Evolutionary conservation across 2,888 invertebrate genomes (phyloP), one percentile per base, ranked within the genome.

Genomic region (Drosophila tripunctata): DNA sequence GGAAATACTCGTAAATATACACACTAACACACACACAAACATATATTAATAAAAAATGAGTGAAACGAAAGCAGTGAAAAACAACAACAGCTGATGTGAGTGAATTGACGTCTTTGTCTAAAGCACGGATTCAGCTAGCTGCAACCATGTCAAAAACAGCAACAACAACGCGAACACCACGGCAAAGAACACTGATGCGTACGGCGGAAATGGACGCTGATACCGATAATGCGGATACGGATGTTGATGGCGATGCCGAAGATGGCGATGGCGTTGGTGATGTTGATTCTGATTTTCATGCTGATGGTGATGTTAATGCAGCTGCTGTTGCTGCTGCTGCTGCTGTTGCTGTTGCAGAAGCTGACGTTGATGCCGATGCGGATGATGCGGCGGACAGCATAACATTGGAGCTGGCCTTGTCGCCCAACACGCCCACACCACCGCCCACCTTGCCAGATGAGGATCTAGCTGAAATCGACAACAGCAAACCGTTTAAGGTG

Each of bases 401-500:
- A 21, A 81, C 81, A 14, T 47, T 88, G 52, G 81, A 81, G 43
- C 45, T 81, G 69, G 81, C 86, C 38, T 38, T 88, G 38, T 86
- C 84, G 22, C 79, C 83, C 14, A 69, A 56, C 35, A 71, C 86
- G 35, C 86, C 80, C 51, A 82, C 88, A n/a, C 80, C 88, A n/a
- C 71, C 86, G 45, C 83, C 71, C 17, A 78, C 58, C 52, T 68
- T 57, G 30, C 64, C 61, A 12, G 82, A 87, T 35, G 87, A 87
- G 41, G 80, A 85, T 57, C 54, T 87, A 17, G 79, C 66, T 35
- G 76, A 75, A 54, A 43, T 83, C 50, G 82, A 83, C 65, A 87
- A 75, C 67, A 87, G 87, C 75, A 83, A 88, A 51, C 83, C 83
- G 27, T 83, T 83, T 58, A 83, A 83, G 83, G 83, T 83, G 60